Conservation (phyloP, 2,888 invertebrate genomes). For the Flabesymbios commensalis region DNA sequence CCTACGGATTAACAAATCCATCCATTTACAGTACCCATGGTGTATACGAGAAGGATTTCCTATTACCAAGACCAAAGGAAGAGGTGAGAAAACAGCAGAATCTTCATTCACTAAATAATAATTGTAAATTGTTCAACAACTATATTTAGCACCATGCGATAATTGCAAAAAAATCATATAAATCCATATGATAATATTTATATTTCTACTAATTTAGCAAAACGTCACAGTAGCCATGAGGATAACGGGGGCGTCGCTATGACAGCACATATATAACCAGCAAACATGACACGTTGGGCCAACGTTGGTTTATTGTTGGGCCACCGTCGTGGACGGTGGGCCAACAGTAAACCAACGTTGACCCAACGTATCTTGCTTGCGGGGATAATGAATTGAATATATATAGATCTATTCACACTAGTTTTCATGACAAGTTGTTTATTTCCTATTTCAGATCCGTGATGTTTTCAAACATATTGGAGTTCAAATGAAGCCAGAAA, state of each 20-base stretch:
- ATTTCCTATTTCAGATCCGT: constrained; percentile 43
- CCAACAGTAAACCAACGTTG: no score
- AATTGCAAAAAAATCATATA: background rate
- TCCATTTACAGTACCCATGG: constrained; percentile 53
- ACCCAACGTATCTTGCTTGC: no score
- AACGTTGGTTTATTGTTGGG: no score
- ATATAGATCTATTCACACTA: no score
- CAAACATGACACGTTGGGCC: no score
- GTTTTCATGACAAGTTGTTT: no score
- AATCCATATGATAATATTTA: background rate
- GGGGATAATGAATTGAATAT: no score
- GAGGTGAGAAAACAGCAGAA: constrained; percentile 42
- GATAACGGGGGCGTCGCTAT: background rate
- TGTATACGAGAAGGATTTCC: constrained; percentile 56
- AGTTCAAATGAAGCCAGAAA: constrained; percentile 51
- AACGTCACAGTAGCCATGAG: background rate
- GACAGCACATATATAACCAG: no score
- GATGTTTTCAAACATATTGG: constrained; percentile 53
- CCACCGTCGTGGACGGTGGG: no score
- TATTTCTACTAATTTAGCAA: background rate
- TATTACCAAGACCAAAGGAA: constrained; percentile 48
- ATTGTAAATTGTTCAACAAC: background rate
- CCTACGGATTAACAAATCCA: constrained; percentile 54
- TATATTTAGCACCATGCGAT: background rate
- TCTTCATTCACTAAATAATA: background rate